phyloP scores from a whole-genome alignment of 2,888 invertebrate species.

The Synanthedon myopaeformis region DNA sequence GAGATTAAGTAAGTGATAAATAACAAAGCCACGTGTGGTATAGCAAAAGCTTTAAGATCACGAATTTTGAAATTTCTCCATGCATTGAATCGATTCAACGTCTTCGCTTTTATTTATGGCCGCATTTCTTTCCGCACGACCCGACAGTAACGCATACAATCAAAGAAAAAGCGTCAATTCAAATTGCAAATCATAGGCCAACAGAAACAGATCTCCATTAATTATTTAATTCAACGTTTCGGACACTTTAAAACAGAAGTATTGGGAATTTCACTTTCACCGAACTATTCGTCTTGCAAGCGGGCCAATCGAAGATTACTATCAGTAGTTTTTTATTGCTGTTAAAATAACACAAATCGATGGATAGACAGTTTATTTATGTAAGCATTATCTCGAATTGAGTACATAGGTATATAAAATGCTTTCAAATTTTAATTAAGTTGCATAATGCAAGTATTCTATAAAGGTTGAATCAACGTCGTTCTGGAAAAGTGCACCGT shows the following conservation, averaged over 20 bases:
- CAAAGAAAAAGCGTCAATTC: not conserved
- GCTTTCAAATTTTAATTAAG: not conserved
- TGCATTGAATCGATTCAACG: not conserved
- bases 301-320: slow-evolving; percentile 15
- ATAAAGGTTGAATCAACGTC: too few species aligned
- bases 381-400: slow-evolving; percentile 33
- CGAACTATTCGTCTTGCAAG: slow-evolving; percentile 35
- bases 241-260: slow-evolving; percentile 43
- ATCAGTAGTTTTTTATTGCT: slow-evolving; percentile 29
- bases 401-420: not conserved
- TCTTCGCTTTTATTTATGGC: not conserved
- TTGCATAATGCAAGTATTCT: too few species aligned
- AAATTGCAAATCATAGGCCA: not conserved
- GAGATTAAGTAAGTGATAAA: too few species aligned
- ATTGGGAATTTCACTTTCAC: slow-evolving; percentile 61
- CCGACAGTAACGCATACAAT: slow-evolving; percentile 15
- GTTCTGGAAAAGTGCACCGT: too few species aligned
- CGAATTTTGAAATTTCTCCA: not conserved
- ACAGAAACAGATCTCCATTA: slow-evolving; percentile 43
- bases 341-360: slow-evolving; percentile 45
- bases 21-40: too few species aligned
- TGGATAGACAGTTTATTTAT: slow-evolving; percentile 40
- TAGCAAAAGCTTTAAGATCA: not conserved
- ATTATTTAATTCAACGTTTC: slow-evolving; percentile 45
- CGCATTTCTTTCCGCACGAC: slow-evolving; percentile 20